Evolutionary conservation across 2,113 vertebrate species (phyloP).

Genomic region (Thamnophis sirtalis): DNA sequence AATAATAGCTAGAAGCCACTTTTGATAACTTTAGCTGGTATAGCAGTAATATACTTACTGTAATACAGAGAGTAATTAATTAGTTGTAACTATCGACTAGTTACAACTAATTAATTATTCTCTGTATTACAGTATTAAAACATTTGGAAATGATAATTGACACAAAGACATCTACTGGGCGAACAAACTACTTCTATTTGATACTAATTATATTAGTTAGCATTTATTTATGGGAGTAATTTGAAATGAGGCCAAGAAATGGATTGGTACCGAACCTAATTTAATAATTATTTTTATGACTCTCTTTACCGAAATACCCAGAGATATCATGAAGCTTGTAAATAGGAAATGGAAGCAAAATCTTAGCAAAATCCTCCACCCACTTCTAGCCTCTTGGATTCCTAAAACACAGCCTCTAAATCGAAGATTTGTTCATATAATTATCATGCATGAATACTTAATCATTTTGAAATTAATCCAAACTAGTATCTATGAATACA

Average conservation of each 20-base stretch:
- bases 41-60: neutral
- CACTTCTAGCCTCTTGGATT: neutral
- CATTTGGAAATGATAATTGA: neutral
- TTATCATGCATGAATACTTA: neutral
- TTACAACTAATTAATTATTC: neutral
- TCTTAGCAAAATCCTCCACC: neutral
- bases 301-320: neutral
- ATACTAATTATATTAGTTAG: neutral
- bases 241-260: neutral
- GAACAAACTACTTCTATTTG: neutral
- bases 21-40: neutral
- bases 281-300: neutral
- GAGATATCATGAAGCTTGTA: neutral
- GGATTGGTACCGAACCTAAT: neutral
- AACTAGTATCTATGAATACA: neutral
- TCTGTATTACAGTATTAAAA: neutral
- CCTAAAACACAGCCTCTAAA: neutral
- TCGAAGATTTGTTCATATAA: neutral
- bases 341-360: neutral
- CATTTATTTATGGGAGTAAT: neutral
- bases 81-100: too few relatives aligned
- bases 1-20: neutral
- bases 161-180: neutral
- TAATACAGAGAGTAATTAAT: too few relatives aligned
- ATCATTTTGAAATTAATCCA: neutral